These are phyloP conservation scores for Xiphophorus hellerii DNA, from an alignment of 2,113 vertebrate species.

Conservation along the genomic window DNA sequence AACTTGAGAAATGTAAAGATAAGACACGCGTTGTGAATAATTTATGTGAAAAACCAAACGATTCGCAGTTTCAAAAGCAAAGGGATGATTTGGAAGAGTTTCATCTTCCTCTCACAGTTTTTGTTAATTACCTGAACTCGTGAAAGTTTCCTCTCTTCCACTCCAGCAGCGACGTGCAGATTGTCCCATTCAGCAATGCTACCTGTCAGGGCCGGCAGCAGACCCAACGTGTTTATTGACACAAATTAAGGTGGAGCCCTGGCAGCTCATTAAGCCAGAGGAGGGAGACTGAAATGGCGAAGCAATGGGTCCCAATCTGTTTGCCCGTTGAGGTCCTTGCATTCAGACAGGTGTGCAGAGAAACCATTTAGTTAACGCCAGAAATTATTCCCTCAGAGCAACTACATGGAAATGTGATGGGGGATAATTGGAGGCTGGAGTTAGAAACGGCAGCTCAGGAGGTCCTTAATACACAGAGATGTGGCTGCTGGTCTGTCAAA, in stretches of 20 bases:
- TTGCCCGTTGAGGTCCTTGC: constrained; percentile 16
- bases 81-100: constrained; percentile 20
- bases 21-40: constrained; percentile 60
- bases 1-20: constrained; percentile 44
- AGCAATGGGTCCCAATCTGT: constrained; percentile 37
- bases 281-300: constrained; percentile 25
- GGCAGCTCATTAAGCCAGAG: constrained; percentile 57
- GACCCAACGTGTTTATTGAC: constrained; percentile 59
- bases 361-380: constrained; percentile 22
- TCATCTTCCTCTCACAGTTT: constrained; percentile 2
- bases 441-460: constrained; percentile 37
- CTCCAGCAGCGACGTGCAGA: constrained; percentile 11
- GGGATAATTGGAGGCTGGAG: constrained; percentile 66
- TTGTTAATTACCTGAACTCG: constrained; percentile 54
- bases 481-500: constrained; percentile 60
- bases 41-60: constrained; percentile 67
- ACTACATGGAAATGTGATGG: constrained; percentile 43
- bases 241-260: constrained; percentile 59
- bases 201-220: constrained; percentile 39
- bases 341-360: constrained; percentile 48
- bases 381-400: constrained; percentile 47
- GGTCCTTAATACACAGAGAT: constrained; percentile 36
- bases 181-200: constrained; percentile 39
- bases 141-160: constrained; percentile 16
- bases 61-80: constrained; percentile 3